Evolutionary conservation across 2,888 invertebrate genomes (phyloP).

Genomic region (Cephalotes varians): DNA sequence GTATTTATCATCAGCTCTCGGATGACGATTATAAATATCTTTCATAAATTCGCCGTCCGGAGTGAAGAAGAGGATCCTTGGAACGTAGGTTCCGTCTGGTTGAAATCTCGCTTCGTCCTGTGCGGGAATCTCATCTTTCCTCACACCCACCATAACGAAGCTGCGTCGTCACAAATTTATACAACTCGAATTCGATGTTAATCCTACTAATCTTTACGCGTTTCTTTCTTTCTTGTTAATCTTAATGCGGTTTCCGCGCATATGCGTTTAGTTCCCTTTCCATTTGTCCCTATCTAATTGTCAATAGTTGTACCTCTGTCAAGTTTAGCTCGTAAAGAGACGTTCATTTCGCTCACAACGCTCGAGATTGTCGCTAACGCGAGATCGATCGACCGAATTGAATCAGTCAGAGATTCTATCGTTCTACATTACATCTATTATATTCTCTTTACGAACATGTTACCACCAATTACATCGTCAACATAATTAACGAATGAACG

Average conservation of each 20-base stretch:
- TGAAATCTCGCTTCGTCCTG: conserved; percentile 86
- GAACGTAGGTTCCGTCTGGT: conserved; percentile 90
- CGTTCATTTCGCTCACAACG: background rate
- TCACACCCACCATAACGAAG: conserved; percentile 90
- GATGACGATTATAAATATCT: conserved; percentile 88
- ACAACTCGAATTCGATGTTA: background rate
- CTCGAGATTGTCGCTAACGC: too few species aligned
- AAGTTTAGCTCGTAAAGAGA: background rate
- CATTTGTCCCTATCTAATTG: background rate
- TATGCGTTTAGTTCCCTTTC: background rate
- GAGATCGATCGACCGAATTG: too few species aligned
- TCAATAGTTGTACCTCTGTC: too few species aligned
- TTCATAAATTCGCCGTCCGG: conserved; percentile 87
- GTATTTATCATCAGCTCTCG: conserved; percentile 88
- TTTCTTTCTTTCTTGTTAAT: background rate
- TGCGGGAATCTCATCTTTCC: conserved; percentile 87
- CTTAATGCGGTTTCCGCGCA: background rate
- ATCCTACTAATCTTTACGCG: background rate
- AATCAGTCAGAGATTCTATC: too few species aligned
- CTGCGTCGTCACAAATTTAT: conserved; percentile 73
- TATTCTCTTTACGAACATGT: too few species aligned
- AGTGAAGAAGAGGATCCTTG: conserved; percentile 89
- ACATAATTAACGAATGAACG: too few species aligned
- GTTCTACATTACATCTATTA: too few species aligned
- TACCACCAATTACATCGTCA: too few species aligned